Conservation (phyloP, 1,140 invertebrate species). For the Drosophila seguyi region DNA sequence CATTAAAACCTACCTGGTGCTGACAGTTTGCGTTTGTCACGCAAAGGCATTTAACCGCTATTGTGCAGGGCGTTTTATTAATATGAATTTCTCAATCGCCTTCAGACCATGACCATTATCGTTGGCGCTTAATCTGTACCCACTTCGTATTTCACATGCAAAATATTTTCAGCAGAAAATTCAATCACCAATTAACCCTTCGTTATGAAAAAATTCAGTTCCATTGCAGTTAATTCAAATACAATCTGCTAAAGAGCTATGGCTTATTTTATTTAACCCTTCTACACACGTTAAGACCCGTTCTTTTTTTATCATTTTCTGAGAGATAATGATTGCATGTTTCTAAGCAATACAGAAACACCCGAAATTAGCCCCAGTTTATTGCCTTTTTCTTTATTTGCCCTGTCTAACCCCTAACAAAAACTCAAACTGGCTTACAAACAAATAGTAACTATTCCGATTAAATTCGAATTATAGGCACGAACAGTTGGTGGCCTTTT, state of each 20-base stretch:
- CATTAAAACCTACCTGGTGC: conserved; percentile 24
- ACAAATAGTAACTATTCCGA: conserved; percentile 68
- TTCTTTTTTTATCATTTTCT: conserved; percentile 1
- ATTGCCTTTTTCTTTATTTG: conserved; percentile 15
- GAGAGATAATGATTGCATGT: conserved; percentile 51
- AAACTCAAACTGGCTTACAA: conserved; percentile 37
- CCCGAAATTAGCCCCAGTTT: conserved; percentile 17
- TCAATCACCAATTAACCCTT: not conserved
- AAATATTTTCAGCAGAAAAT: not conserved
- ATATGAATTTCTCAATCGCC: conserved; percentile 55
- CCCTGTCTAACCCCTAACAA: conserved; percentile 18
- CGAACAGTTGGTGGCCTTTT: conserved; percentile 58
- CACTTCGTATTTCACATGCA: not conserved
- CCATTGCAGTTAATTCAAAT: not conserved
- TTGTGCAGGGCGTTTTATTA: conserved; percentile 62
- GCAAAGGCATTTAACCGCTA: conserved; percentile 66
- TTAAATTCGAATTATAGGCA: conserved; percentile 73
- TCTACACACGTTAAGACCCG: not conserved
- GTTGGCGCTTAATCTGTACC: not conserved
- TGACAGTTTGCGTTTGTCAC: conserved; percentile 80
- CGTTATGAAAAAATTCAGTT: not conserved
- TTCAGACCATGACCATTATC: conserved; percentile 31
- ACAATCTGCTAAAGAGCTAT: not conserved
- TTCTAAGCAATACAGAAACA: conserved; percentile 27
- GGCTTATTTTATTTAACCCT: not conserved